Evolutionary conservation across 2,888 invertebrate genomes (phyloP), one percentile per base, ranked within the genome.

Genomic region (Ochropleura leucogaster): DNA sequence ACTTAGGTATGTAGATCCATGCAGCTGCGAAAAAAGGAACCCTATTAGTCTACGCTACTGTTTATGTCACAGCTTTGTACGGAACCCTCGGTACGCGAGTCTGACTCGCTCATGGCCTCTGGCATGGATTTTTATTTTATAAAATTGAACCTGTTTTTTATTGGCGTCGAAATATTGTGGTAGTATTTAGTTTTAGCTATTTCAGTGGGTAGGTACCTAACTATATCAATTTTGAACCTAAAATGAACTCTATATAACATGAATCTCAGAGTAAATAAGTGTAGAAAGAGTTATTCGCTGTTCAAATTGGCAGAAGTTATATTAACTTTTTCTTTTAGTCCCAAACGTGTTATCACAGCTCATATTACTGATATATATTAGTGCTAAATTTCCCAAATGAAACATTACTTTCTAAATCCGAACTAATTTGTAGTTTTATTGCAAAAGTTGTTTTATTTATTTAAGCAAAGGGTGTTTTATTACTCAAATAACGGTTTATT

Each of bases 351-450:
- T 77, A 55, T 44, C 49, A 49, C 14, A 46, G 10, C 55, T 68
- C 60, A 51, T 64, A 65, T 74, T 53, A 69, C 66, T 72, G 51
- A 79, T 71, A 71, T 73, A 73, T 51, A 53, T 71, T 63, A 67
- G 64, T 42, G 46, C 67, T 47, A 53, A 83, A 83, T 83, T 83
- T 76, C 83, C 83, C 80, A 74, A 76, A 83, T 74, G 76, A 53
- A 72, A 82, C 75, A 75, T 79, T 73, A 68, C 69, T 66, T 71
- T 68, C 55, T 53, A 72, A 82, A 79, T 59, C 51, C 14, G 46
- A 69, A 63, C 51, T 20, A 57, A 57, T 53, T 59, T 51, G 20
- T 64, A 49, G 64, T 68, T 78, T 68, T 64, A 67, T 30, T 47
- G 14, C 10, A 57, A 0, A 47, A 59, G 47, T 78, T 78, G 46